Base-by-base conservation (phyloP, 1,140 invertebrate species). In the Samia ricini region DNA sequence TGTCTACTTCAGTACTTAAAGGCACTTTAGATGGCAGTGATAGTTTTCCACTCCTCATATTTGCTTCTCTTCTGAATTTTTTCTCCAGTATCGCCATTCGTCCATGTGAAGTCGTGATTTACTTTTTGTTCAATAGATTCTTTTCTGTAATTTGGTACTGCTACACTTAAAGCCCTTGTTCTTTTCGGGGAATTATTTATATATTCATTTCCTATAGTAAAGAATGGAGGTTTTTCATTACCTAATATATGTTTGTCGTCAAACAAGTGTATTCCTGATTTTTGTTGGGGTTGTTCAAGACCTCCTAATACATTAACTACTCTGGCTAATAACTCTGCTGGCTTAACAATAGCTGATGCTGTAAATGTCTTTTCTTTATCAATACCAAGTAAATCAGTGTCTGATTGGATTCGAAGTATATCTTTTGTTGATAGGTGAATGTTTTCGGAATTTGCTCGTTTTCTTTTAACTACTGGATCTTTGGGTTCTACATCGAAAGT, bases 311-410 rank as follows among this genome's bases (percentile, higher is more conserved):
- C 94, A 69, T 94, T 95, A 0, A 96, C 95, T 21, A 96, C 92
- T 80, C 94, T 92, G 0, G 95, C 94, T 49, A 96, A 77, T 15
- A 96, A 79, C 70, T 95, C 94, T 0, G 93, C 94, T 1, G 95
- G 95, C 72, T 95, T 93, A 0, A 95, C 91, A 63, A 94, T 92
- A 15, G 92, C 92, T 68, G 88, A 91, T 54, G 86, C 91, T 59
- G 91, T 93, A 77, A 96, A 96, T 0, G 95, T 96, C 61, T 94
- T 94, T 60, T 93, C 93, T 72, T 94, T 94, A 72, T 97, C 95
- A 61, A 96, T 95, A 22, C 93, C 92, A 69, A 94, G 92, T 15
- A 96, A 83, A 80, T 96, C 95, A 0, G 94, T 95, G 74, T 96
- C 95, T 4, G 95, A 96, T 59, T 94, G 93, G 23, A 94, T 93